Base-by-base conservation (phyloP, 2,888 invertebrate species). In the Lasioglossum vierecki region DNA sequence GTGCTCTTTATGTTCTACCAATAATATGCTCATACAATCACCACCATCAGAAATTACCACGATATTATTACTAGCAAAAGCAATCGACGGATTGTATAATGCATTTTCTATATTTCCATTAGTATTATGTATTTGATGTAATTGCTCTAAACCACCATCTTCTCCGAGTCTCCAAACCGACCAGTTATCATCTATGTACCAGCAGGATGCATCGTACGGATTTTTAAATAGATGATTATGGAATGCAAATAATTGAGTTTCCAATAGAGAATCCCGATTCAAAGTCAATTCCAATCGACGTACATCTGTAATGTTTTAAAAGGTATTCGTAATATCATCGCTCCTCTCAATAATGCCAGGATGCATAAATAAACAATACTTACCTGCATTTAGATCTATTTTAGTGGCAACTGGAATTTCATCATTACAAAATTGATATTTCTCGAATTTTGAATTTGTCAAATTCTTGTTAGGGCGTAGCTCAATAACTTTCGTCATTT, bases 141-240 rank as follows among this genome's bases (percentile, higher is more conserved):
- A 72, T 66, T 88, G 66, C 26, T 89, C 44, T 0, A 94, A 80
- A 49, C 76, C 72, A 72, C 89, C 91, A 74, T 88, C 75, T 4
- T 81, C 76, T n/a, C 83, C 83, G 1, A 93, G 88, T 83, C 88
- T 86, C 94, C 94, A 95, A 39, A 94, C 86, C 77, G 84, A 74
- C 79, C 91, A 89, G 30, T 88, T 80, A 26, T 92, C 88, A 78
- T 94, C 94, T 46, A 94, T 83, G 79, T 93, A 95, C 94, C 94
- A 95, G 82, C 92, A 94, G 1, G 93, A 93, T 46, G 90, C 87
- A 66, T 95, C 93, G 9, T 92, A 94, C 0, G 93, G 91, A 88
- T 94, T 95, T 80, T 92, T 91, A 86, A 93, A 94, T 66, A 95
- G 88, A 87, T 95, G 94, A 92, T 95, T 95, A 76, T 95, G 94